phyloP scores from a whole-genome alignment of 2,797 vertebrate genomes.

The Halcyon badia region DNA sequence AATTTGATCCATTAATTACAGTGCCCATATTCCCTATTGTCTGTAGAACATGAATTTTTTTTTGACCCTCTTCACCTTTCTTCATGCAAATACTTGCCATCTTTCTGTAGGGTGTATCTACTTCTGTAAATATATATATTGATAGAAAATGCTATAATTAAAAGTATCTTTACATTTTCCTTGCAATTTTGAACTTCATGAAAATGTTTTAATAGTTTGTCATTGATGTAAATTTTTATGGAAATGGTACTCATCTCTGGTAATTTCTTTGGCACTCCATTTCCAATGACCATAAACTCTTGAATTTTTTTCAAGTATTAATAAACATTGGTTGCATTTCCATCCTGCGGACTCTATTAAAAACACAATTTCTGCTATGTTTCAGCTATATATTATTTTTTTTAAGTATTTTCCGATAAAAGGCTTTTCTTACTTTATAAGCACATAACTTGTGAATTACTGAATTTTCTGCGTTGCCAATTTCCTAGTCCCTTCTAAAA shows the following conservation, averaged over 20 bases:
- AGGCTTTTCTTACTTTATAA: neutral
- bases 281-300: neutral
- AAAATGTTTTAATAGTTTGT: neutral
- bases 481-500: neutral
- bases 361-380: neutral
- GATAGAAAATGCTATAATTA: constrained; percentile 11
- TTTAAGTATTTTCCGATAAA: neutral
- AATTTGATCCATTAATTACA: constrained; percentile 65
- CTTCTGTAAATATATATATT: neutral
- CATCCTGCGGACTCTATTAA: neutral
- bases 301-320: neutral
- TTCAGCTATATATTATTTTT: neutral
- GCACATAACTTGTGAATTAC: neutral
- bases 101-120: neutral
- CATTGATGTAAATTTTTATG: neutral
- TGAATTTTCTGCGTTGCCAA: neutral
- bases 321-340: neutral
- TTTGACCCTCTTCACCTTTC: constrained; percentile 4
- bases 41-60: neutral
- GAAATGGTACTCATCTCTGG: neutral
- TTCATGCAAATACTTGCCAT: neutral
- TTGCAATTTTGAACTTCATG: neutral
- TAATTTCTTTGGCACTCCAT: neutral
- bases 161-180: neutral
- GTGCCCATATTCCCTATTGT: neutral